Evolutionary conservation across 1,140 invertebrate genomes (phyloP), one percentile per base, ranked within the genome.

Genomic region (Drosophila orosa): DNA sequence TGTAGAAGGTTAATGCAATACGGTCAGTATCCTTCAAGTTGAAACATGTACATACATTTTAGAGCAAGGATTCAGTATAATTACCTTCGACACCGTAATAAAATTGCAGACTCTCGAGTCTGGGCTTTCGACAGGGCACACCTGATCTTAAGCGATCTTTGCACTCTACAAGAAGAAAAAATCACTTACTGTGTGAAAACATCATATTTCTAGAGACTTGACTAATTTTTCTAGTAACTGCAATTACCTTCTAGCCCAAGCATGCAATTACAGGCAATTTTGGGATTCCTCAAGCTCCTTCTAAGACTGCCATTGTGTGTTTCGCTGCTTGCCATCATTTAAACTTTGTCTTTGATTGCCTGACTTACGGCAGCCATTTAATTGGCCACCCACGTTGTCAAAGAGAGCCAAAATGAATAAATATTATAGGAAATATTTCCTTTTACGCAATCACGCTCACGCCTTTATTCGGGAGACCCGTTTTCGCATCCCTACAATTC

Each of bases 351-450:
- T 71, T 74, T 81, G 73, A 85, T 77, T 80, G 82, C 77, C 72
- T 74, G 77, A 80, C 77, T 80, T 85, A 85, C 65, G 61, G 61
- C 74, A 72, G 63, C 61, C 62, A 77, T 84, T 84, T 86, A 86
- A 85, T 86, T 85, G 74, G 63, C 74, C 71, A 69, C 59, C 67
- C 78, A 63, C 59, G 73, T 85, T 68, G 77, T 85, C 81, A 84
- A 85, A 84, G 81, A 72, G 77, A 80, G 62, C 61, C 61, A 48
- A 63, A 85, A 81, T 86, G 59, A 74, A 78, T 52, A 85, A 78
- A 80, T 85, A 85, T 80, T 68, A 74, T 73, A 61, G 27, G 47
- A 42, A 55, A 56, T 42, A 31, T 35, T 57, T 54, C 27, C 44
- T 12, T 68, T 68, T 52, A 50, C 37, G 33, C 31, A 69, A 33